These are phyloP conservation scores for Hypotaenidia okinawae DNA, from an alignment of 2,797 vertebrate species.

Conservation along the genomic window DNA sequence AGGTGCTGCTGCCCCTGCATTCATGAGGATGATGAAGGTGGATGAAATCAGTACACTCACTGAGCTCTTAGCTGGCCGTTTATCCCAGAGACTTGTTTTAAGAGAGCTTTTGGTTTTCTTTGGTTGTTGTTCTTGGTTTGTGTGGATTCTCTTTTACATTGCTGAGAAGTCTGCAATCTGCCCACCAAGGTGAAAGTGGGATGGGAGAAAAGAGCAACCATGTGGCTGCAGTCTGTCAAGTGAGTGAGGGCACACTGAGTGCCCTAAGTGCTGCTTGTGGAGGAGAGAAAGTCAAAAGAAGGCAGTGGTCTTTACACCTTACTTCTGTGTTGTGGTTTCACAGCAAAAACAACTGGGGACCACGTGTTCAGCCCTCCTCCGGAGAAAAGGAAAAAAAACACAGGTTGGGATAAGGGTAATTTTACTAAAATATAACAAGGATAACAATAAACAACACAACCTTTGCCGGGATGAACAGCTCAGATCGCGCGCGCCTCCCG, in stretches of 20 bases:
- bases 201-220: not conserved
- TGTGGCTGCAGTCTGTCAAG: not conserved
- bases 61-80: not conserved
- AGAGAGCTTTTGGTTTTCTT: not conserved
- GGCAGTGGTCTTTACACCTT: not conserved
- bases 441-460: too few species aligned
- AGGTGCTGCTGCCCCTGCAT: accelerated
- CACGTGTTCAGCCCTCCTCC: too few species aligned
- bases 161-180: not conserved
- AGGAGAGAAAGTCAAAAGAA: not conserved
- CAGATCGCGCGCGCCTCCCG: too few species aligned
- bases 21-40: not conserved
- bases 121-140: not conserved
- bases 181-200: not conserved
- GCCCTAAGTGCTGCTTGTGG: not conserved
- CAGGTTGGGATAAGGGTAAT: too few species aligned
- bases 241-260: accelerated
- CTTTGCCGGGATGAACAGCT: too few species aligned
- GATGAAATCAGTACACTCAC: not conserved
- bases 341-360: too few species aligned
- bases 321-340: too few species aligned
- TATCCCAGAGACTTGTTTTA: not conserved
- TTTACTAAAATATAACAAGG: too few species aligned
- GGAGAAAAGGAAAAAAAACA: too few species aligned
- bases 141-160: not conserved